Conservation (phyloP, 2,888 invertebrate genomes). For the Hoplodrina blanda region DNA sequence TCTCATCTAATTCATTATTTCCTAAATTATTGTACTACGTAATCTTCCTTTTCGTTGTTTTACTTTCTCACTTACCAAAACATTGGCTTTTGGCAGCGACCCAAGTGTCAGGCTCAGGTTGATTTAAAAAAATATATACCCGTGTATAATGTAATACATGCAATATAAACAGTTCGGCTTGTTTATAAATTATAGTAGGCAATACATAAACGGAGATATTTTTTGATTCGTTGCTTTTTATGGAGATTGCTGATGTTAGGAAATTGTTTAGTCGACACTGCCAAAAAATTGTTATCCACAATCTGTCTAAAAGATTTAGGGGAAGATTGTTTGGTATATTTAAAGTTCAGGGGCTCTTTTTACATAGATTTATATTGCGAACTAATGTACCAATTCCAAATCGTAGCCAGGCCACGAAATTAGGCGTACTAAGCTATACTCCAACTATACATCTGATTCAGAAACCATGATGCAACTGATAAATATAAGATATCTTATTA, state of each 20-base stretch:
- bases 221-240: slow-evolving; percentile 25
- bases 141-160: slow-evolving; percentile 46
- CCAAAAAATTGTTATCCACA: not conserved
- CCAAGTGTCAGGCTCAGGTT: slow-evolving; percentile 63
- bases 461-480: slow-evolving; percentile 29
- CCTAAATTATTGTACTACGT: slow-evolving; percentile 48
- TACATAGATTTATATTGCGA: not conserved
- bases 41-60: slow-evolving; percentile 49
- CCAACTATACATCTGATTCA: slow-evolving; percentile 5
- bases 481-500: slow-evolving; percentile 13
- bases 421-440: not conserved
- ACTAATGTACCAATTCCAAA: not conserved
- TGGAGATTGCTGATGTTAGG: not conserved
- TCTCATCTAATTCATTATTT: slow-evolving; percentile 48
- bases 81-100: slow-evolving; percentile 63
- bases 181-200: slow-evolving; percentile 56
- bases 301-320: not conserved
- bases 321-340: no score
- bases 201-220: slow-evolving; percentile 42
- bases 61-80: slow-evolving; percentile 65
- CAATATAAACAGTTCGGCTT: slow-evolving; percentile 56
- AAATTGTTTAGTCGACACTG: not conserved
- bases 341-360: no score
- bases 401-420: not conserved
- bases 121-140: slow-evolving; percentile 61